Base-by-base conservation (phyloP, 2,797 vertebrate genomes). In the Syndactyla subalaris region DNA sequence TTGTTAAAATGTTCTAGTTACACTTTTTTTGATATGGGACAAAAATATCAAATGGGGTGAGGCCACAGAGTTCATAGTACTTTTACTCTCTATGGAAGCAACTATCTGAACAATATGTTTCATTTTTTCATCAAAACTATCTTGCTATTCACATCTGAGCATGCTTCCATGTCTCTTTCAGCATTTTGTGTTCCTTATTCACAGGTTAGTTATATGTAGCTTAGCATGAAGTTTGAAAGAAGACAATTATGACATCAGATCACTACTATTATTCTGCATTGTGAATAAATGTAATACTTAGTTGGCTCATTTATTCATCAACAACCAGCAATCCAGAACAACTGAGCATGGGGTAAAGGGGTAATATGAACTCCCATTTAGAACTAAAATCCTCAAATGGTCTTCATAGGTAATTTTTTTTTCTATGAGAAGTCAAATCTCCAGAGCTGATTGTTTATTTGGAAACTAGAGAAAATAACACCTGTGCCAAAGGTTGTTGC, bases 161-260 rank as follows among this genome's bases (percentile, higher is more conserved):
- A 43, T 74, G 57, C 51, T 80, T 92, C 38, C 61, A 46, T 41
- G 83, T 93, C 20, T 61, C 32, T 83, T 80, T 38, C 38, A 80
- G 85, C 41, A 51, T 51, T 91, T 26, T 32, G 16, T 76, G n/a
- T 93, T 95, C 48, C 29, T 91, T 89, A 36, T 62, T 94, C 43
- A 59, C 30, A 52, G 46, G 19, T 38, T 76, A 70, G 71, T 76
- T 84, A 58, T 81, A 29, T 43, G 55, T 78, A 61, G 52, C 52
- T 80, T 93, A 88, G 32, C 34, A 20, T 41, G 73, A 93, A 71
- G 38, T 22, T 75, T 85, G 74, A 85, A 94, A 70, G 59, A 93
- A 86, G 87, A 76, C 43, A 62, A 20, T 41, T n/a, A 32, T 74
- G 52, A 76, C 57, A 86, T 87, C 48, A 86, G 80, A 88, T 24